Percentiles rank a stretch among this genome's conserved stretches.
Evolutionary conservation across 2,113 vertebrate species (phyloP).

Genomic region (Loxodonta africana): DNA sequence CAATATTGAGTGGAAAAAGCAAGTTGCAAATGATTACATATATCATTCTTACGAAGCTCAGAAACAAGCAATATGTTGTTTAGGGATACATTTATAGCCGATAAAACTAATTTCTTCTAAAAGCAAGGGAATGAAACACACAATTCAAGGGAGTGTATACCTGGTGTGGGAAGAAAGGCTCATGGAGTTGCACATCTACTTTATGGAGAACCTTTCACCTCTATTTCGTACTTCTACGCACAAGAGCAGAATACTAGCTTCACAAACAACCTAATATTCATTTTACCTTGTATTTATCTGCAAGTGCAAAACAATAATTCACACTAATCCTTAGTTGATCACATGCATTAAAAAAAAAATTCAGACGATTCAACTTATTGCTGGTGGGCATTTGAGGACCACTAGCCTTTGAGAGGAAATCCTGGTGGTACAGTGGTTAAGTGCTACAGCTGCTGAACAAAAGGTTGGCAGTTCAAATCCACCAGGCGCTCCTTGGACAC

Average conservation of each 20-base stretch:
- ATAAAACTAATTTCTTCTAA: slow-evolving; percentile 40
- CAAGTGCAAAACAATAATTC: slow-evolving; percentile 16
- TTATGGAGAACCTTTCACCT: neutral
- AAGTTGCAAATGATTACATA: neutral
- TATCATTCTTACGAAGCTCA: neutral
- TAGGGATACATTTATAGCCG: neutral
- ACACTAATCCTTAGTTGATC: neutral
- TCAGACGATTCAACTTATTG: neutral
- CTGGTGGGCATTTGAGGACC: neutral
- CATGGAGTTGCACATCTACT: neutral
- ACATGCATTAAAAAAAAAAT: neutral
- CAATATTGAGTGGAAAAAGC: neutral
- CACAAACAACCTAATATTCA: neutral
- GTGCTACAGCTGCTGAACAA: too few species aligned
- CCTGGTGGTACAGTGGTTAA: too few species aligned
- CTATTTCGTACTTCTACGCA: neutral
- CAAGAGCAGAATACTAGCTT: neutral
- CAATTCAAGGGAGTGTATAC: neutral
- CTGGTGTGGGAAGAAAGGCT: neutral
- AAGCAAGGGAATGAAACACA: slow-evolving; percentile 53
- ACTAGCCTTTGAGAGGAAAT: neutral
- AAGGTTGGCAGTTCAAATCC: too few species aligned
- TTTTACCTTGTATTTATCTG: neutral
- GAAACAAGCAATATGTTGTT: neutral
- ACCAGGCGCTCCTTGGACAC: too few species aligned